Conservation (phyloP, 2,888 invertebrate species). For the Eupithecia exiguata region DNA sequence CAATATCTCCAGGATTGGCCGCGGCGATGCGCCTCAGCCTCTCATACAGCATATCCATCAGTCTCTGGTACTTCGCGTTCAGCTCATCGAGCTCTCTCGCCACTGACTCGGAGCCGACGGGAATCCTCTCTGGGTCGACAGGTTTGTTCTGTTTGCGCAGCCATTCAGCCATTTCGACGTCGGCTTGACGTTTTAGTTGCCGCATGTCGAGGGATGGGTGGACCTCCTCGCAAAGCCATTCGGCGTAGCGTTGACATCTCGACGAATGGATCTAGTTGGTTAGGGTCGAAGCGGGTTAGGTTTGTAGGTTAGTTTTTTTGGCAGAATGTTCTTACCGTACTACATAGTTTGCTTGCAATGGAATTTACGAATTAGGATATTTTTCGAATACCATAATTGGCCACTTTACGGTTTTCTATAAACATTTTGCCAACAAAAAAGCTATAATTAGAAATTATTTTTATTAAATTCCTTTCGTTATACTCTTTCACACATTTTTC, state of each 20-base stretch:
- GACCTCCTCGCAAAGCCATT: conserved; percentile 91
- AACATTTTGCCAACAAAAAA: conserved; percentile 48
- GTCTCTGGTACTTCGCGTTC: conserved; percentile 90
- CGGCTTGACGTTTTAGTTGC: conserved; percentile 73
- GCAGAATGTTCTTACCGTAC: conserved; percentile 52
- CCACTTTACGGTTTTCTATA: not conserved
- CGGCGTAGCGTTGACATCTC: conserved; percentile 92
- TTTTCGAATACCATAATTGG: not conserved
- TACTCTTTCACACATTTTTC: conserved; percentile 6
- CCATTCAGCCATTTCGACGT: conserved; percentile 69
- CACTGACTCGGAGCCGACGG: conserved; percentile 88
- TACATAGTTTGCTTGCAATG: not conserved
- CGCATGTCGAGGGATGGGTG: conserved; percentile 90
- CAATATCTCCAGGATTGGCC: conserved; percentile 88
- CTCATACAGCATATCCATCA: conserved; percentile 88
- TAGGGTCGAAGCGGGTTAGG: conserved; percentile 81
- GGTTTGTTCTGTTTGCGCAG: conserved; percentile 63
- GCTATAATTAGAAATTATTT: conserved; percentile 41
- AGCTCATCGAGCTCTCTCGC: conserved; percentile 91
- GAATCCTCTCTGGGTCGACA: conserved; percentile 60
- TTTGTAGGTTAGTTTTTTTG: conserved; percentile 71
- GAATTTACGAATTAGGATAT: not conserved
- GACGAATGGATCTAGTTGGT: conserved; percentile 92
- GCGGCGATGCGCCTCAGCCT: conserved; percentile 87
- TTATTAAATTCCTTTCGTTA: conserved; percentile 40